Conservation (phyloP, 2,113 vertebrate genomes). For the Tychaedon coryphoeus region DNA sequence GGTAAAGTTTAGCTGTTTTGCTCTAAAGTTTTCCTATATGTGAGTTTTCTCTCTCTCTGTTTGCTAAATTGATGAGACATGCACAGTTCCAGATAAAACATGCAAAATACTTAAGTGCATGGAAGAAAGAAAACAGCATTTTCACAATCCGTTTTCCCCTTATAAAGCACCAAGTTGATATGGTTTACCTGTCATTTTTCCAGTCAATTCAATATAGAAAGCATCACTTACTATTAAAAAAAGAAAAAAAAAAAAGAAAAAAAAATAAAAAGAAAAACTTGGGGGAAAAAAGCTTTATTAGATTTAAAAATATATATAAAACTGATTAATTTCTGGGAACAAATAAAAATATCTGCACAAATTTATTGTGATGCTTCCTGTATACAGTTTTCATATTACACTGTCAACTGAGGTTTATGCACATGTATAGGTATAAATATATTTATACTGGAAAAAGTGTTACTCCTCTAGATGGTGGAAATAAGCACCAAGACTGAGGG, state of each 20-base stretch:
- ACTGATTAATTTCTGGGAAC: not conserved
- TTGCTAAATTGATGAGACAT: not conserved
- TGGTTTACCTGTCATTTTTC: not conserved
- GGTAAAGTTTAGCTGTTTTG: not conserved
- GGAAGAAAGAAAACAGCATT: not conserved
- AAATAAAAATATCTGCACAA: not conserved
- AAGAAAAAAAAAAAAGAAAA: not conserved
- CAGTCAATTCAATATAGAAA: not conserved
- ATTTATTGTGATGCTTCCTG: not conserved
- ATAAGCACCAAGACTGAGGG: not conserved
- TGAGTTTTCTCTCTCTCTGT: not conserved
- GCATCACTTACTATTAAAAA: not conserved
- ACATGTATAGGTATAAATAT: not conserved
- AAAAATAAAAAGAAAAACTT: not conserved
- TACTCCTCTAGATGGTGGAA: not conserved
- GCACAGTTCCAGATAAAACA: not conserved
- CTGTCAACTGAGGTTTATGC: not conserved
- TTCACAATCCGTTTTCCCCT: not conserved
- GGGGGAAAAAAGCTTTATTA: fast-evolving
- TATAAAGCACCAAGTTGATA: not conserved
- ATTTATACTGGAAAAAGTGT: not conserved
- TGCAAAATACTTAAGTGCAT: not conserved
- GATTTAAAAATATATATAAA: not conserved
- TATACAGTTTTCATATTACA: not conserved
- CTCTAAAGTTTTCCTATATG: not conserved